phyloP scores from a whole-genome alignment of 2,797 vertebrate species.

The Fundulus diaphanus region DNA sequence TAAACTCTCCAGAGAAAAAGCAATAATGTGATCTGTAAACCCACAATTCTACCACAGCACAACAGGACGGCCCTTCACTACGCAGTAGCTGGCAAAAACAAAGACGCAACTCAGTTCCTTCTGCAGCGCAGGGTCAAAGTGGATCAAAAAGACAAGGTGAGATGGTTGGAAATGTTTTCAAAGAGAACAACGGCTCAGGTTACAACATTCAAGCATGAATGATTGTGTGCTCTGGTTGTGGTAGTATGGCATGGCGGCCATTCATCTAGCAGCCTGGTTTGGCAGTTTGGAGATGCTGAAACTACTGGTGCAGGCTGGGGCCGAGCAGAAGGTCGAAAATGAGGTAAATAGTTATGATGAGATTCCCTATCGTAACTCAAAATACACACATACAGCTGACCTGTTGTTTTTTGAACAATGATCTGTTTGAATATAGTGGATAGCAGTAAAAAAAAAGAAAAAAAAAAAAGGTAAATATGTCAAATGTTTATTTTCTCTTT shows the following conservation, averaged over 20 bases:
- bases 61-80: conserved; percentile 89
- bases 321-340: conserved; percentile 86
- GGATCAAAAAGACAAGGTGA: conserved; percentile 89
- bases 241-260: conserved; percentile 87
- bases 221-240: conserved; percentile 25
- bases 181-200: background rate
- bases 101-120: conserved; percentile 84
- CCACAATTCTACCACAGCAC: conserved; percentile 82
- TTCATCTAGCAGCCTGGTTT: conserved; percentile 92
- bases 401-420: too few relatives aligned
- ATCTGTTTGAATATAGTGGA: background rate
- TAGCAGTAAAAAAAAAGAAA: background rate
- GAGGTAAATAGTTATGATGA: conserved; percentile 53
- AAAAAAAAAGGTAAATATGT: too few relatives aligned
- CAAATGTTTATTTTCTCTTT: conserved; percentile 16
- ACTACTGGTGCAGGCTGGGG: conserved; percentile 88
- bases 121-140: conserved; percentile 88
- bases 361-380: background rate
- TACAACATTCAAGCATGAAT: background rate
- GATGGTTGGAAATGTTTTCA: conserved; percentile 14
- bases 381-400: background rate
- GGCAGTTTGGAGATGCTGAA: conserved; percentile 88
- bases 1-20: background rate
- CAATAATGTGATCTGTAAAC: conserved; percentile 5
- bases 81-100: conserved; percentile 84